Percentiles rank a stretch among this genome's conserved stretches.
These are phyloP conservation scores for Acipenser oxyrinchus DNA, from an alignment of 2,797 vertebrate species.

Conservation along the genomic window DNA sequence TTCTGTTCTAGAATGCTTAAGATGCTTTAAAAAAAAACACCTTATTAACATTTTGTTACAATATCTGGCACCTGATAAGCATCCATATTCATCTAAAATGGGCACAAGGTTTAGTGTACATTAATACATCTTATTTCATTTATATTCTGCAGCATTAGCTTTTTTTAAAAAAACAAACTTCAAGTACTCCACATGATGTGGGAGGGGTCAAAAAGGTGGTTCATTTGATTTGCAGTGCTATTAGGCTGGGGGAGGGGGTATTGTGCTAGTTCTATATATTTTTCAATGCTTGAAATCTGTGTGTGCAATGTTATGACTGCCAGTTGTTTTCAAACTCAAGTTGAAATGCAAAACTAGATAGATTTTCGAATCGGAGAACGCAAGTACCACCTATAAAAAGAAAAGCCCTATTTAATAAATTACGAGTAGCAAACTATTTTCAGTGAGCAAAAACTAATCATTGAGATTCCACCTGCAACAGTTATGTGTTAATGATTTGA, in stretches of 20 bases:
- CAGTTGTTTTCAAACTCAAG: too few species aligned
- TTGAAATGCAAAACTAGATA: too few species aligned
- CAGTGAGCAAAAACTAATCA: slow-evolving; percentile 6
- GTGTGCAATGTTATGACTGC: too few species aligned
- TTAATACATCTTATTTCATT: not conserved
- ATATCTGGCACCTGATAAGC: too few species aligned
- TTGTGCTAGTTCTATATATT: too few species aligned
- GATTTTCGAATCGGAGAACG: too few species aligned
- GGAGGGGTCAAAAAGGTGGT: not conserved
- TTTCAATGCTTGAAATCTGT: too few species aligned
- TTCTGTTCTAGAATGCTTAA: slow-evolving; percentile 14
- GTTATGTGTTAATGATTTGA: slow-evolving; percentile 16
- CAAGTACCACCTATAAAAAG: too few species aligned
- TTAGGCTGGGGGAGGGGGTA: not conserved
- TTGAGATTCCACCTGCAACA: slow-evolving; percentile 25
- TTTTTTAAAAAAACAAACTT: not conserved
- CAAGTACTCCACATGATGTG: not conserved
- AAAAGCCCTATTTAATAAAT: too few species aligned
- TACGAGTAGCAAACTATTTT: too few species aligned
- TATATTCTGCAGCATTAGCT: not conserved
- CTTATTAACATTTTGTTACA: not conserved
- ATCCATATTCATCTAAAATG: not conserved
- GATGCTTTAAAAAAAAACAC: not conserved
- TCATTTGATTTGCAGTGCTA: not conserved
- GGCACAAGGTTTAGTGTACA: not conserved